Conservation (phyloP, 23 tunicate genomes). For the Trididemnum miniatum region DNA sequence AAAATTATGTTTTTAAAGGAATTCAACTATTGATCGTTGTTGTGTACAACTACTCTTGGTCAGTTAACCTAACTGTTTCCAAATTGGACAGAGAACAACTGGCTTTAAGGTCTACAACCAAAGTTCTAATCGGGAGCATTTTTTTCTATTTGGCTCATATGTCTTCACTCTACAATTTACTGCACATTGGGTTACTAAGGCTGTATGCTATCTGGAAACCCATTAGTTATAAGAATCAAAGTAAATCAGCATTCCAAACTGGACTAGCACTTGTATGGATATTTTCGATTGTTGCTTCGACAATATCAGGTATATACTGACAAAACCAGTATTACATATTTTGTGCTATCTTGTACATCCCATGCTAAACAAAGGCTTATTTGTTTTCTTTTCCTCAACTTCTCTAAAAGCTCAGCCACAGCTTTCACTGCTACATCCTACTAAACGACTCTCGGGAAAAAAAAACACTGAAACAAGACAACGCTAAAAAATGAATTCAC, state of each 20-base stretch:
- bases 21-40: neutral
- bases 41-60: neutral
- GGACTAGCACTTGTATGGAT: neutral
- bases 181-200: neutral
- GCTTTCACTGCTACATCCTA: no score
- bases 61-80: neutral
- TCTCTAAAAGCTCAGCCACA: no score
- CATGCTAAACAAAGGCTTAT: no score
- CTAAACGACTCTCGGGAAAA: no score
- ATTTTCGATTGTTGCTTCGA: neutral
- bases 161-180: neutral
- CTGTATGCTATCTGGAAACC: neutral
- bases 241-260: neutral
- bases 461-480: no score
- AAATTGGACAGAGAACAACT: neutral
- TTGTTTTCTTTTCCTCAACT: no score
- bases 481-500: no score
- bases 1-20: no score
- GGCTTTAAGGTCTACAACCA: neutral
- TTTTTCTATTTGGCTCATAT: neutral
- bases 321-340: no score
- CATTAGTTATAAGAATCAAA: neutral
- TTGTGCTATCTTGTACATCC: no score
- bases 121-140: neutral
- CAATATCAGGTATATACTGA: no score